These are phyloP conservation scores for Aspidiotus rigidus DNA, from an alignment of 2,888 invertebrate genomes.

Conservation along the genomic window DNA sequence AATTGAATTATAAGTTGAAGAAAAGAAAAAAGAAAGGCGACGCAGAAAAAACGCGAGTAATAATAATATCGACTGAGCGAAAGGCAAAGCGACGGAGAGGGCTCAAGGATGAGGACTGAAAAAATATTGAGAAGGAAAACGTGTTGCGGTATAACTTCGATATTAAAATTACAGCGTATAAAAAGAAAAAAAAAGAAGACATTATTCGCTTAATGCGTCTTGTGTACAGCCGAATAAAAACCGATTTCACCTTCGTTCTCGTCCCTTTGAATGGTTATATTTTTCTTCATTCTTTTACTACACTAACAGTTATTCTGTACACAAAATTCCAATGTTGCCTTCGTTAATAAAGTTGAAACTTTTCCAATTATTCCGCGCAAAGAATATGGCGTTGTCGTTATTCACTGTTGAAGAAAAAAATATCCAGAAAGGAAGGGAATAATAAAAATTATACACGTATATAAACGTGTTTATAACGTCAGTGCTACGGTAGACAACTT, in stretches of 20 bases:
- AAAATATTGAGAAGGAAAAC: constrained; percentile 14
- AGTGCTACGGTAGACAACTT: too few relatives aligned
- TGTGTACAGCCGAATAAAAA: constrained; percentile 21
- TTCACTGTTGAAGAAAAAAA: too few relatives aligned
- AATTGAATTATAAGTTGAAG: constrained; percentile 26
- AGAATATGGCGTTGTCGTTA: not conserved
- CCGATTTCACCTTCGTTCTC: constrained; percentile 23
- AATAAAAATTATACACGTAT: too few relatives aligned
- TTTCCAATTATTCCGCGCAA: constrained; percentile 26
- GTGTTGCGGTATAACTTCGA: constrained; percentile 31
- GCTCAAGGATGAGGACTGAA: too few relatives aligned
- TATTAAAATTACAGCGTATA: constrained; percentile 27
- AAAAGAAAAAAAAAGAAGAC: constrained; percentile 29
- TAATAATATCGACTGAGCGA: too few relatives aligned
- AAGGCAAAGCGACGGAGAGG: too few relatives aligned
- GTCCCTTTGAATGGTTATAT: not conserved
- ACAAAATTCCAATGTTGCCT: constrained; percentile 25
- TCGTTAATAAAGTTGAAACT: constrained; percentile 30
- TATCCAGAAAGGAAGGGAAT: too few relatives aligned
- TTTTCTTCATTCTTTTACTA: not conserved
- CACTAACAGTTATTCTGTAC: constrained; percentile 1
- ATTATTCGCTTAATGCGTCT: constrained; percentile 30
- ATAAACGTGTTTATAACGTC: too few relatives aligned
- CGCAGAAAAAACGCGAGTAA: constrained; percentile 9
- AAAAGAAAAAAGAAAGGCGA: constrained; percentile 1